These are phyloP conservation scores for Eospalax fontanierii DNA, from an alignment of 2,797 vertebrate genomes.

Conservation along the genomic window DNA sequence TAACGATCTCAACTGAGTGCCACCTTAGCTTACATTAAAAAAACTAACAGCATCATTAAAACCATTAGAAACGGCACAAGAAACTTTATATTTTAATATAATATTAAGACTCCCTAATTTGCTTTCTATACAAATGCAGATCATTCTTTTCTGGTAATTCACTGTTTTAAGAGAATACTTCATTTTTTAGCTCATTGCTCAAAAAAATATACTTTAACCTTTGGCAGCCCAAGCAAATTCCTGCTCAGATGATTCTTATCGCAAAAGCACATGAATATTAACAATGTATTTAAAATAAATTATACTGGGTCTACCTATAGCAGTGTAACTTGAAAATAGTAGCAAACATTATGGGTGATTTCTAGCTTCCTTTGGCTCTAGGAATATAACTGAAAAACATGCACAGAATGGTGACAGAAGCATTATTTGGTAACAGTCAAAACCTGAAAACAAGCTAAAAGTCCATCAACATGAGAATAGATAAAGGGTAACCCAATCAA, in stretches of 20 bases:
- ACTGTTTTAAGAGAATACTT: background rate
- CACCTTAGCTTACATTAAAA: conserved; percentile 14
- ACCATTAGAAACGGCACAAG: background rate
- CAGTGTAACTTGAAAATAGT: background rate
- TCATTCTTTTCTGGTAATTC: conserved; percentile 34
- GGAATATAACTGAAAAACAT: conserved; percentile 30
- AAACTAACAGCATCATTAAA: conserved; percentile 31
- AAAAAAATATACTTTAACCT: conserved; percentile 30
- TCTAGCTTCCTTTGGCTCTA: conserved; percentile 11
- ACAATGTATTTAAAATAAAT: background rate
- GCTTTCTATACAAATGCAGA: conserved; percentile 42
- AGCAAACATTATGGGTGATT: background rate
- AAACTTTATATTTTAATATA: conserved; percentile 53
- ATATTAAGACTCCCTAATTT: conserved; percentile 18
- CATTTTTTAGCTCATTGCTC: background rate
- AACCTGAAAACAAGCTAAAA: conserved; percentile 45
- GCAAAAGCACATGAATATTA: conserved; percentile 7
- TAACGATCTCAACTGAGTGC: background rate
- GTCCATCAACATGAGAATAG: background rate
- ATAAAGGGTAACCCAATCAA: background rate
- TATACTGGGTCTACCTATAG: conserved; percentile 4
- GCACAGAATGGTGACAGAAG: background rate
- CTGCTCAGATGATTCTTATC: conserved; percentile 25
- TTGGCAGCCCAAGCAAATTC: conserved; percentile 50
- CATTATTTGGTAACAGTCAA: background rate